Base-by-base conservation (phyloP, 30 jellyfish, hydroid and myxozoan species). In the Clytia hemisphaerica region DNA sequence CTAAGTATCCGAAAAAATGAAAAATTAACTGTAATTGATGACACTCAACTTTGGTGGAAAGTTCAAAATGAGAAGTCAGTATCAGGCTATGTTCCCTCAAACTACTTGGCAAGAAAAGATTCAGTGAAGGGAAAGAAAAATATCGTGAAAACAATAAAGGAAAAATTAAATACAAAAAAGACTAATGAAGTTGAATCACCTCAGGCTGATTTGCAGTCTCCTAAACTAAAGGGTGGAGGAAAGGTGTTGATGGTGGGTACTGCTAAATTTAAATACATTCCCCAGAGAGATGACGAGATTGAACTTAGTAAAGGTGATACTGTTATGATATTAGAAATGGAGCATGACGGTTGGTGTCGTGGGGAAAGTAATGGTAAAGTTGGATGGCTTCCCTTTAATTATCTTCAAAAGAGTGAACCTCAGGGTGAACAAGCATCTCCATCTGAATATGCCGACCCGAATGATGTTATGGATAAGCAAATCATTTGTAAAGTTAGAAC, bases 291-390 rank as follows among this genome's bases (percentile, higher is more conserved):
- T 36, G 97, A 88, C 45, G 97, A 88, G 68, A 77, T 88, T 37
- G 85, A 74, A 33, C 25, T 88, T 50, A 74, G 63, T 28, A 70
- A 75, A 44, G 97, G 97, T 6, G 97, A 88, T 70, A 88, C 79
- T 48, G 75, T 88, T 49, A 59, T 80, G 58, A 94, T 88, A 28
- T 46, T 72, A 53, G 97, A 88, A 49, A 73, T 79, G 71, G 97
- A 88, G 66, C 82, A 80, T 34, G 97, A 88, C 61, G 97, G 97
- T 24, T 88, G 97, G 97, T 88, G 97, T 85, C 68, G 80, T 31
- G 97, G 97, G 1, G 97, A 88, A 57, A 55, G 74, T 4, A 79
- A 79, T 49, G 94, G 97, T 62, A 80, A 80, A 58, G 35, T 53
- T 22, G 97, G 97, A 0, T 88, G 97, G 97, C 80, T 88, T 47